phyloP scores from a whole-genome alignment of 2,113 vertebrate species.

The Panthera leo region DNA sequence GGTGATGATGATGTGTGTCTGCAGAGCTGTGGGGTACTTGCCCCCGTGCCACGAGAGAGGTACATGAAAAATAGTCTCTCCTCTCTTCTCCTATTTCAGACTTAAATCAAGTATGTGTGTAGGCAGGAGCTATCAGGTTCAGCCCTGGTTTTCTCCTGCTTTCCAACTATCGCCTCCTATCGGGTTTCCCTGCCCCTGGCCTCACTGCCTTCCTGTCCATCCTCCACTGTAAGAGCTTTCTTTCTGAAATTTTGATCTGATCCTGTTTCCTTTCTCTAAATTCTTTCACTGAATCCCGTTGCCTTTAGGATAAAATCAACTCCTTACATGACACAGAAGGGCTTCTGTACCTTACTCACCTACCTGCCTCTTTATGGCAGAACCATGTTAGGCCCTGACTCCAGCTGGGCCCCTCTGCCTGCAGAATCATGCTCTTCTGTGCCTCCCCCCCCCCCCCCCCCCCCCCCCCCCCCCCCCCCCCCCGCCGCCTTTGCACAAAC shows the following conservation, averaged over 20 bases:
- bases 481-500: background rate
- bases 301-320: conserved; percentile 18
- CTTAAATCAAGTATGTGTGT: background rate
- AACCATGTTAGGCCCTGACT: background rate
- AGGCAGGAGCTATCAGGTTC: background rate
- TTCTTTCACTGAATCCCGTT: background rate
- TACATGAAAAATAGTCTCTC: background rate
- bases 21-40: background rate
- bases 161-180: background rate
- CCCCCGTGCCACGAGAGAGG: background rate
- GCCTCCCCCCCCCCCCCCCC: no score
- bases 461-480: no score
- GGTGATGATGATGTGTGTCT: background rate
- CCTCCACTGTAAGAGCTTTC: background rate
- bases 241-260: background rate
- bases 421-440: background rate
- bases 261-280: background rate
- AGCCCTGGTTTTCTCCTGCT: background rate
- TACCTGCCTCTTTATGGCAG: background rate
- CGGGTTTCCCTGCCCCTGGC: background rate
- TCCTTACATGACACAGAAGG: background rate
- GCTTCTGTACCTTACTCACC: background rate
- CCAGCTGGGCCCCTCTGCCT: background rate
- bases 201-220: background rate
- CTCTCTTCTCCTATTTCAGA: background rate